Percentiles rank a stretch among this genome's conserved stretches.
These are phyloP conservation scores for Priocnemis perturbator DNA, from an alignment of 2,888 invertebrate genomes.

Conservation along the genomic window DNA sequence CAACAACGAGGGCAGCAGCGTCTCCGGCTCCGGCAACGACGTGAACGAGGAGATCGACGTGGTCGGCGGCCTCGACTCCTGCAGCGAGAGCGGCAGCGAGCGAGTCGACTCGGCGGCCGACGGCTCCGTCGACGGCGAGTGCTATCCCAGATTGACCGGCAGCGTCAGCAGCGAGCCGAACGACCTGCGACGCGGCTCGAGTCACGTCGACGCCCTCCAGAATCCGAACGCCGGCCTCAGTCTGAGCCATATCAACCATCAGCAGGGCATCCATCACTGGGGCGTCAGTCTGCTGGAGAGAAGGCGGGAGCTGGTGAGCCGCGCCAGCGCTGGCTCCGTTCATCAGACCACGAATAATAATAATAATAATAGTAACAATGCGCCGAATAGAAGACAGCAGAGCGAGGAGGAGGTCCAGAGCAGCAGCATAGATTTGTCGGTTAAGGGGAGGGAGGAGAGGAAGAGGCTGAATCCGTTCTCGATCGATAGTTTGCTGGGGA, in stretches of 20 bases:
- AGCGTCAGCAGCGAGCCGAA: conserved; percentile 66
- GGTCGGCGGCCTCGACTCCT: conserved; percentile 86
- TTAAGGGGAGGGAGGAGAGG: conserved; percentile 79
- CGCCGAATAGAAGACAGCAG: conserved; percentile 10
- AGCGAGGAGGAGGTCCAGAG: conserved; percentile 72
- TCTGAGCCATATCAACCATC: conserved; percentile 67
- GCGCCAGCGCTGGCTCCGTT: conserved; percentile 55
- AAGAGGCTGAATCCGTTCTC: conserved; percentile 89
- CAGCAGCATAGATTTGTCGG: conserved; percentile 72
- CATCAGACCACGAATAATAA: conserved; percentile 47
- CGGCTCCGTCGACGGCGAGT: conserved; percentile 79
- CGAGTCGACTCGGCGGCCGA: conserved; percentile 76
- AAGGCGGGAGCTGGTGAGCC: conserved; percentile 74
- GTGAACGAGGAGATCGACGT: conserved; percentile 83
- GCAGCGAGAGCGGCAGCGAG: conserved; percentile 81
- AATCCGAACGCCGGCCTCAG: conserved; percentile 58
- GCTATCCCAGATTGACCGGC: conserved; percentile 75
- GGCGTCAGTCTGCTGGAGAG: conserved; percentile 74
- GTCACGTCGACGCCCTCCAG: conserved; percentile 48
- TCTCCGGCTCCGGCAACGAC: conserved; percentile 72
- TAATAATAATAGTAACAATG: conserved; percentile 34
- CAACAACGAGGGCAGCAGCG: conserved; percentile 72
- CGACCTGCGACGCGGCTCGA: conserved; percentile 61
- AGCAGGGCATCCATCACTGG: conserved; percentile 72
- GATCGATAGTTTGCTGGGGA: conserved; percentile 87